Conservation (phyloP, 2,888 invertebrate species). For the Mylabris sibirica region DNA sequence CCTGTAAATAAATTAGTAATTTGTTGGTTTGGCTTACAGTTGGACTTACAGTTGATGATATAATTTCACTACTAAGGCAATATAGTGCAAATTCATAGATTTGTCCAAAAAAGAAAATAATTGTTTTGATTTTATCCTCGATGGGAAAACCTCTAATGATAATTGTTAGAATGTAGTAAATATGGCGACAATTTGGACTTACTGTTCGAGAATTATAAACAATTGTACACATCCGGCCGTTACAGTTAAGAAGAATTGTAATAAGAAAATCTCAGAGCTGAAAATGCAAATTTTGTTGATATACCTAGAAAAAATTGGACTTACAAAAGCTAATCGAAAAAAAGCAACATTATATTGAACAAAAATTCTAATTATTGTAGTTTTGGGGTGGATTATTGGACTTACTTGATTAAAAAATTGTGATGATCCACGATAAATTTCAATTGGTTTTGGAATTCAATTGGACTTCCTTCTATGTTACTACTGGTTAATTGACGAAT, state of each 20-base stretch:
- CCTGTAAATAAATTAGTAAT: not conserved
- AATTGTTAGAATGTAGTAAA: not conserved
- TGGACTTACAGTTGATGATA: constrained; percentile 2
- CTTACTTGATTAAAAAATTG: not conserved
- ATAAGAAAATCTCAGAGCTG: not conserved
- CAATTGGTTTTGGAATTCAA: not conserved
- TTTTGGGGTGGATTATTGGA: not conserved
- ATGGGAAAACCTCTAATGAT: constrained; percentile 2
- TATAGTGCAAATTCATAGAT: constrained; percentile 5
- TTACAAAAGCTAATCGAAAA: not conserved
- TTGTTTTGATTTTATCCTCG: not conserved
- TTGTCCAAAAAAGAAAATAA: not conserved
- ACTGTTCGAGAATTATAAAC: not conserved
- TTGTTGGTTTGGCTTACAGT: not conserved
- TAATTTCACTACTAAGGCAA: not conserved
- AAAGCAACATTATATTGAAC: not conserved
- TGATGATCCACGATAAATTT: not conserved
- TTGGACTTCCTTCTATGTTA: not conserved
- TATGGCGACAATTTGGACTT: not conserved
- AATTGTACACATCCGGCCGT: not conserved
- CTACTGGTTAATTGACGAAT: not conserved
- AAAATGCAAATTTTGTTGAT: not conserved
- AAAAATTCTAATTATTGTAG: not conserved
- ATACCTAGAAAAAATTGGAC: not conserved
- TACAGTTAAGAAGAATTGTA: not conserved